Evolutionary conservation across 2,113 vertebrate genomes (phyloP).

Genomic region (Callorhinus ursinus): DNA sequence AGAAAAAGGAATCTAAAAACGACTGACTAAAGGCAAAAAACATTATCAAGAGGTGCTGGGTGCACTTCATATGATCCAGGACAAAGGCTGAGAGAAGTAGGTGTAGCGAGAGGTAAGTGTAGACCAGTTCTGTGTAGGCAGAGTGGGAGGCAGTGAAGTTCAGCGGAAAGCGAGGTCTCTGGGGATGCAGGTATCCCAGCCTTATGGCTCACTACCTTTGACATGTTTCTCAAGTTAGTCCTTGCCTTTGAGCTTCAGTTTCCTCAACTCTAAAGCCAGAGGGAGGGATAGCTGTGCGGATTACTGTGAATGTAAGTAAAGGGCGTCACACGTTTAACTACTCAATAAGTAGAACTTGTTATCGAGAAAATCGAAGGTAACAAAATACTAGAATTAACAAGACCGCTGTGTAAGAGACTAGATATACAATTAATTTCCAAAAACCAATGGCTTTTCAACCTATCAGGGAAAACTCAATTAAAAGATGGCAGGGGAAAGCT

Average conservation of each 20-base stretch:
- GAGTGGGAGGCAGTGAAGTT: not conserved
- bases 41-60: not conserved
- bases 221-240: not conserved
- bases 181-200: not conserved
- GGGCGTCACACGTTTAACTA: not conserved
- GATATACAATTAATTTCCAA: conserved; percentile 43
- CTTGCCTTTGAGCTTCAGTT: not conserved
- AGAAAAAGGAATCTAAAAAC: not conserved
- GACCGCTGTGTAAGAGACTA: not conserved
- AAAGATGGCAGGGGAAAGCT: not conserved
- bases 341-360: not conserved
- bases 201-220: not conserved
- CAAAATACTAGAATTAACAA: conserved; percentile 48
- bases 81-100: not conserved
- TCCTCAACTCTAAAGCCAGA: conserved; percentile 31
- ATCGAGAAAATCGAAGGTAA: conserved; percentile 13
- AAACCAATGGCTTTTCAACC: conserved; percentile 14
- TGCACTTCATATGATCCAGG: not conserved
- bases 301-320: not conserved
- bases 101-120: not conserved
- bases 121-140: not conserved
- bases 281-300: not conserved
- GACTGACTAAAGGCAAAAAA: not conserved
- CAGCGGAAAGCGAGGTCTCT: not conserved
- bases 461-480: conserved; percentile 12